Evolutionary conservation across 2,888 invertebrate species (phyloP), one percentile per base, ranked within the genome.

Genomic region (Coenonympha arcania): DNA sequence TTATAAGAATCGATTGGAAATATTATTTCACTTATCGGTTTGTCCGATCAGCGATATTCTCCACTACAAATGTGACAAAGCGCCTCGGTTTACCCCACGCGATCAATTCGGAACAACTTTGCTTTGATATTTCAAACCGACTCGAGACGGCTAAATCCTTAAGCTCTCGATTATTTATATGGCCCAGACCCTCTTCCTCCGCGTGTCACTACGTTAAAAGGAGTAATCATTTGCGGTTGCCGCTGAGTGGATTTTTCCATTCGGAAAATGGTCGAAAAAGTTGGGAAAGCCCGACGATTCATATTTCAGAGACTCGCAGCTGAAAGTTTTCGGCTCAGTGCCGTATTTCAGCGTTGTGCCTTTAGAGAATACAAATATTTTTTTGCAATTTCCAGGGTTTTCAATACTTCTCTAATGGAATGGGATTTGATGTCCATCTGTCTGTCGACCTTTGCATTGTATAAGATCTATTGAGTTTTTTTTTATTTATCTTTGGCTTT

Each of bases 121-220:
- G 70, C 67, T 68, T 71, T 69, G 71, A 73, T 75, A 75, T 69
- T 68, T 65, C 64, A 62, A 22, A 48, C 33, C 33, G 34, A 62
- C 60, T 62, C 60, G 60, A n/a, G n/a, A 64, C 64, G 72, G 72
- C 64, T 69, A 75, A 73, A 73, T 76, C 76, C 69, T 75, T 79
- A 76, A 80, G 78, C 76, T 71, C 69, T 65, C 74, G 76, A 77
- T 83, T 83, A 83, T 84, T 83, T 80, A 82, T 79, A 75, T 76
- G 73, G 71, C 69, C 69, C 44, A 37, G 28, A 22, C 64, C 64
- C 59, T 66, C 64, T 60, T 65, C 66, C 67, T 52, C 66, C 61
- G 66, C 69, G 68, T 74, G 78, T 78, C 76, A 76, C 78, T 75
- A 48, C 42, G 48, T 56, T 56, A 57, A 48, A 45, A 76, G 75